A percentile compares a stretch with the other conserved stretches of the same genome.
Evolutionary conservation across 2,113 vertebrate genomes (phyloP).

Genomic region (Pygathrix nemaeus): DNA sequence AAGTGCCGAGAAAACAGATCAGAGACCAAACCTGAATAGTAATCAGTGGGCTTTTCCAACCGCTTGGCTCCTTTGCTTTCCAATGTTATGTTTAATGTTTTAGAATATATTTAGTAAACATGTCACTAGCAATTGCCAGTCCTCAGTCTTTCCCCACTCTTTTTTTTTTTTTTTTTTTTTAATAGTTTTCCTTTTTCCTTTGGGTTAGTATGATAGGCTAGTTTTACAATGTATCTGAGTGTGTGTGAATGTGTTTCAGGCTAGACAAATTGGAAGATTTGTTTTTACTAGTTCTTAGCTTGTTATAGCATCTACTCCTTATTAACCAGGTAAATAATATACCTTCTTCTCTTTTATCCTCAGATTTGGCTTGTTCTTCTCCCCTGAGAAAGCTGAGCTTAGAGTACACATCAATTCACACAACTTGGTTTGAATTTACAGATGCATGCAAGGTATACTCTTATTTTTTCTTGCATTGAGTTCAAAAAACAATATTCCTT

Average conservation of each 20-base stretch:
- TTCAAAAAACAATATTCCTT: constrained; percentile 41
- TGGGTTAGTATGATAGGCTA: neutral
- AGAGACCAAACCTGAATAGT: constrained; percentile 60
- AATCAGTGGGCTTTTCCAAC: constrained; percentile 66
- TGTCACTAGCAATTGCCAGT: constrained; percentile 63
- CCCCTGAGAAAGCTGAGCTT: constrained; percentile 24
- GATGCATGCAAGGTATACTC: neutral
- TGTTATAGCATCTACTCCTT: constrained; percentile 30
- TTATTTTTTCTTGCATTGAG: neutral
- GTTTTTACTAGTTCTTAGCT: constrained; percentile 38
- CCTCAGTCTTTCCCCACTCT: constrained; percentile 20
- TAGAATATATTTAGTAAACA: constrained; percentile 77
- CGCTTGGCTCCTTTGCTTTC: constrained; percentile 62
- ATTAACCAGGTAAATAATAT: constrained; percentile 1
- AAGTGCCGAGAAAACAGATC: constrained; percentile 63
- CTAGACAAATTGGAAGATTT: constrained; percentile 20
- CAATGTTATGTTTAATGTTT: constrained; percentile 71
- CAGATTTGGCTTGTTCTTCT: neutral
- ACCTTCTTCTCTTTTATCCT: neutral
- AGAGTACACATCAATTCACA: neutral
- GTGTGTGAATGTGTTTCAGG: neutral
- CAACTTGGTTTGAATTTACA: constrained; percentile 17
- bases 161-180: constrained; percentile 28
- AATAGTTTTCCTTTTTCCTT: constrained; percentile 53
- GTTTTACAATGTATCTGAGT: neutral